Percentiles rank a stretch among this genome's conserved stretches.
Conservation (phyloP, 2,888 invertebrate species). For the Dinocampus coccinellae region DNA sequence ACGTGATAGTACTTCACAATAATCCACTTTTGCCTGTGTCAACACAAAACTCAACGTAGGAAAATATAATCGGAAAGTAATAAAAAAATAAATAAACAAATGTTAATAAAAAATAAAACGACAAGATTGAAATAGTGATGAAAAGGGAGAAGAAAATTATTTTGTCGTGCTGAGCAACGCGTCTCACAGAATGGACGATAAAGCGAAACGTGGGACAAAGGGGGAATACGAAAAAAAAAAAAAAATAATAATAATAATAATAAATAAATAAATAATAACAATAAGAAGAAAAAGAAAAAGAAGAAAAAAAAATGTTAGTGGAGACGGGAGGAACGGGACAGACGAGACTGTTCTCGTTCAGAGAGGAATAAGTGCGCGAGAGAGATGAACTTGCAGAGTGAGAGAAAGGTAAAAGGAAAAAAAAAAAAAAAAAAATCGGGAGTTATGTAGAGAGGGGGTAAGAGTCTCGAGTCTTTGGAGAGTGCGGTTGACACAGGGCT, state of each 20-base stretch:
- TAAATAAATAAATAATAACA: too few species aligned
- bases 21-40: neutral
- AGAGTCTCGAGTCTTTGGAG: neutral
- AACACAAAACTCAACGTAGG: neutral
- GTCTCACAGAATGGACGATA: constrained; percentile 35
- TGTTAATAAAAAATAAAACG: neutral
- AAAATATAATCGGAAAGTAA: neutral
- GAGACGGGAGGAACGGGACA: neutral
- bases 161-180: constrained; percentile 9
- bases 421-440: constrained; percentile 14
- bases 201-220: constrained; percentile 27
- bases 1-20: neutral
- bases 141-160: neutral
- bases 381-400: constrained; percentile 2
- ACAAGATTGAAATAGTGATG: neutral
- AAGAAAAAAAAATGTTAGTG: neutral
- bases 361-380: neutral
- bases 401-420: neutral
- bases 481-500: constrained; percentile 36
- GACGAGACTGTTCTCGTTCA: neutral
- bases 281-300: too few species aligned
- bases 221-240: neutral
- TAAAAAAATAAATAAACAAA: neutral
- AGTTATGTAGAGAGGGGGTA: neutral
- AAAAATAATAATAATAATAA: too few species aligned